Percentiles rank a stretch among this genome's conserved stretches.
phyloP scores from a whole-genome alignment of 2,797 vertebrate genomes.

The Poecilia wingei region DNA sequence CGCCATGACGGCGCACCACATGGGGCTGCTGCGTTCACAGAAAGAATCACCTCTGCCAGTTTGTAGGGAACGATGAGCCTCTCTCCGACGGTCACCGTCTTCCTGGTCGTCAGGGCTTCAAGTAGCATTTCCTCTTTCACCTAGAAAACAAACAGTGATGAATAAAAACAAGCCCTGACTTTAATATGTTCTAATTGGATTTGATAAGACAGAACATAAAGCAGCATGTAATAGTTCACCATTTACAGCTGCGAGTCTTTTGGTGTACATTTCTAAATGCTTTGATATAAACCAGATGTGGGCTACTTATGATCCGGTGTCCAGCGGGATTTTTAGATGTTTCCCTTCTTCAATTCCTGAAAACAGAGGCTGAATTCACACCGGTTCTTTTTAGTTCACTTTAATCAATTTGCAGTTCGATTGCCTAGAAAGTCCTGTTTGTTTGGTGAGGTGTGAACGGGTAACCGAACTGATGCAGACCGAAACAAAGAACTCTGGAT shows the following conservation, averaged over 20 bases:
- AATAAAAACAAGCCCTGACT: background rate
- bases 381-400: too few species aligned
- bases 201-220: background rate
- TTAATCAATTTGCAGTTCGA: too few species aligned
- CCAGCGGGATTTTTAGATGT: background rate
- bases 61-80: conserved; percentile 92
- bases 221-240: background rate
- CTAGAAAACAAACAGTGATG: conserved; percentile 58
- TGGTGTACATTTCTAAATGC: background rate
- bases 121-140: conserved; percentile 94
- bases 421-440: too few species aligned
- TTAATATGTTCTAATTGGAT: background rate
- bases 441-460: too few species aligned
- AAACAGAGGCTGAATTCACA: background rate
- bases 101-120: conserved; percentile 91
- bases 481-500: too few species aligned
- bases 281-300: background rate
- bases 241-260: background rate
- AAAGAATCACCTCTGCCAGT: conserved; percentile 84
- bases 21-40: background rate
- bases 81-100: conserved; percentile 92
- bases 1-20: background rate
- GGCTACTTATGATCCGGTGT: background rate
- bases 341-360: background rate
- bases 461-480: too few species aligned